A percentile compares a stretch with the other conserved stretches of the same genome.
Evolutionary conservation across 1,140 invertebrate genomes (phyloP).

Genomic region (Agrilus planipennis): DNA sequence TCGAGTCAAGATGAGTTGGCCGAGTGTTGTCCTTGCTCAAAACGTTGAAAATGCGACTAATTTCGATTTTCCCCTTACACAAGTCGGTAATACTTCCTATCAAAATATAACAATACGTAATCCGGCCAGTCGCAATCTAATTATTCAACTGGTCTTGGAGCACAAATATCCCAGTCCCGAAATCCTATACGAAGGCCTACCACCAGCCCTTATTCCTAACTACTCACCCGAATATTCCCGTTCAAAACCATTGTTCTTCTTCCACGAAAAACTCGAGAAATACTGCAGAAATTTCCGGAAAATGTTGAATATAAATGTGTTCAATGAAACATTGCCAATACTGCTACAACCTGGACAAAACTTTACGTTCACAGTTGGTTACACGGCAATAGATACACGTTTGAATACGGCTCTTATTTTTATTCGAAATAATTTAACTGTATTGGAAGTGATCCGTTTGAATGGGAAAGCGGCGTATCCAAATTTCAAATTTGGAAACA

Average conservation of each 20-base stretch:
- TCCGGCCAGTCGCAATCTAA: constrained; percentile 45
- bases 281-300: constrained; percentile 16
- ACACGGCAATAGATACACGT: constrained; percentile 29
- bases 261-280: constrained; percentile 13
- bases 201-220: constrained; percentile 24
- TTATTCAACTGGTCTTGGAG: constrained; percentile 52
- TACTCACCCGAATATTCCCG: background rate
- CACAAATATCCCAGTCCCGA: constrained; percentile 41
- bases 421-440: constrained; percentile 82
- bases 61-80: constrained; percentile 66
- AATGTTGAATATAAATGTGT: constrained; percentile 14
- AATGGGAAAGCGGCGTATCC: constrained; percentile 73
- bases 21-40: constrained; percentile 38
- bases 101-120: constrained; percentile 47
- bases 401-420: constrained; percentile 35
- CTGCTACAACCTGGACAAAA: constrained; percentile 37
- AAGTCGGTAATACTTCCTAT: constrained; percentile 66
- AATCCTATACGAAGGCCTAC: constrained; percentile 39
- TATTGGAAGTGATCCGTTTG: constrained; percentile 73
- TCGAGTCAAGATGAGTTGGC: constrained; percentile 63
- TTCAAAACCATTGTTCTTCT: constrained; percentile 21
- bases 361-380: constrained; percentile 30
- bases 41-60: constrained; percentile 35
- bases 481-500: constrained; percentile 83
- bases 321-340: constrained; percentile 25